Evolutionary conservation across 2,888 invertebrate species (phyloP), one percentile per base, ranked within the genome.

Genomic region (Aphidoletes aphidimyza): DNA sequence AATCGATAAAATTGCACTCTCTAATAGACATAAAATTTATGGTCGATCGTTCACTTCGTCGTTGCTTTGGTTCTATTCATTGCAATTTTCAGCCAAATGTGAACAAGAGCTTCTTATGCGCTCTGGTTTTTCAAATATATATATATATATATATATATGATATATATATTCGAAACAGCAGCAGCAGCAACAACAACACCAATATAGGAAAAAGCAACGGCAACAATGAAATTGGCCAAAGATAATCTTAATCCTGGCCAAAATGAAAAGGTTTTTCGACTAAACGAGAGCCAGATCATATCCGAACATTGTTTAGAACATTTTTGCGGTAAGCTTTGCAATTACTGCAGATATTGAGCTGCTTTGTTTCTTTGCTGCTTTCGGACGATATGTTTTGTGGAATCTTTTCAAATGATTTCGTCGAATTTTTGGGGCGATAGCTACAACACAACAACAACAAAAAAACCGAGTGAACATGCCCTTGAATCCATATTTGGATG

Each of bases 1-100:
- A 69, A 69, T 69, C 69, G 69, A 69, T 69, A 69, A 69, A 30
- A 69, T 69, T 69, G 69, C 69, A 69, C 69, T 69, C 69, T 34
- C 30, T 34, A 69, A 69, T 69, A 69, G 69, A 69, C 69, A 30
- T 69, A 30, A 69, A 69, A 69, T 30, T 69, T 69, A 30, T 30
- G 69, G 30, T 30, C n/a, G 34, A 69, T 34, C 69, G 69, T 34
- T 30, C 30, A 5, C 30, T 34, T 14, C 9, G 30, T 34, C 69
- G 69, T 34, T 30, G 69, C 17, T 69, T 34, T 14, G 30, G 30
- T 19, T 69, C 22, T 11, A 54, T 19, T 22, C 8, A 54, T 0
- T 69, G 69, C 30, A 69, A 30, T 69, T 30, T 69, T n/a, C n/a
- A n/a, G n/a, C 34, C 2, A 69, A 69, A 69, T 69, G 30, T 30